phyloP scores from a whole-genome alignment of 2,113 vertebrate species.

The Pteronura brasiliensis region DNA sequence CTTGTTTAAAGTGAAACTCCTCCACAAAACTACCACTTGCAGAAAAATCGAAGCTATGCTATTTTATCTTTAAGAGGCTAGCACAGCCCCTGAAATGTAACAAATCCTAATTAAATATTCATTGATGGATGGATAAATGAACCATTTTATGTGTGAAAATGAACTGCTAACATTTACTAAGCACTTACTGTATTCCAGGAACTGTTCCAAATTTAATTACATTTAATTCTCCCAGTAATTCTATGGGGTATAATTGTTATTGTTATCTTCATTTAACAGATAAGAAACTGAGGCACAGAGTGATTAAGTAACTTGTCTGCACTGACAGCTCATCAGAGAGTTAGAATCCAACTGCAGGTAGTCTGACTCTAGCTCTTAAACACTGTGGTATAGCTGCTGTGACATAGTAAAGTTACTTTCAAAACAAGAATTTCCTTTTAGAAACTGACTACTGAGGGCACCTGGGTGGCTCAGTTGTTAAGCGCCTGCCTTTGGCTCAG shows the following conservation, averaged over 20 bases:
- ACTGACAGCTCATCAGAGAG: neutral
- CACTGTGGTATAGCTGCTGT: neutral
- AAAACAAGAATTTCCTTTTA: neutral
- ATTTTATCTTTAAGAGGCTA: neutral
- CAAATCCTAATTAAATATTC: neutral
- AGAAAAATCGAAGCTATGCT: neutral
- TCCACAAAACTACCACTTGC: neutral
- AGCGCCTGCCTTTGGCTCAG: no score
- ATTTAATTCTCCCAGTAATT: neutral
- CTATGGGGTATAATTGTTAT: neutral
- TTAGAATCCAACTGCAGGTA: neutral
- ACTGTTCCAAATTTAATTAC: neutral
- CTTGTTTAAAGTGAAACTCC: conserved; percentile 20
- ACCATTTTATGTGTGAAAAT: neutral
- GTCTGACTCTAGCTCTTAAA: neutral
- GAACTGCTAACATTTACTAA: neutral
- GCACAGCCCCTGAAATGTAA: neutral
- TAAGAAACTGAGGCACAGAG: neutral
- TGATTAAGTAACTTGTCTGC: neutral
- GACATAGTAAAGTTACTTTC: neutral
- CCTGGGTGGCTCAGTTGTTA: no score
- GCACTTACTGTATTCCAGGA: neutral
- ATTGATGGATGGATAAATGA: neutral
- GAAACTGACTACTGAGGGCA: neutral
- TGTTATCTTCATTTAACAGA: neutral